Percentiles rank a stretch among this genome's conserved stretches.
Conservation (phyloP, 2,797 vertebrate genomes). For the Coluber constrictor region DNA sequence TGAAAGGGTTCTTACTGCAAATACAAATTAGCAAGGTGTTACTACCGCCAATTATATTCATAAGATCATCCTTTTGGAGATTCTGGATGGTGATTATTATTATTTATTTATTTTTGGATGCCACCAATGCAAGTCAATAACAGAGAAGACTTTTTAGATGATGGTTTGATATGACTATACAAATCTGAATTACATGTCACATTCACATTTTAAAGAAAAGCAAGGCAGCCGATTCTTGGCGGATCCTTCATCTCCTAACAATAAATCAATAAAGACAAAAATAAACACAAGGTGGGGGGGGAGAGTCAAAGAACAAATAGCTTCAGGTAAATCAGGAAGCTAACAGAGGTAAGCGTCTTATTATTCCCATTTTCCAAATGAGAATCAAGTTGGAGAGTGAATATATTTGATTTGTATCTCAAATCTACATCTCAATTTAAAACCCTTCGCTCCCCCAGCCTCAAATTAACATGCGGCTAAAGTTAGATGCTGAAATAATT, state of each 20-base stretch:
- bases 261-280: background rate
- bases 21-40: background rate
- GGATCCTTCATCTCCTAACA: background rate
- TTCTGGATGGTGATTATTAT: background rate
- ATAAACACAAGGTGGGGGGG: background rate
- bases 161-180: background rate
- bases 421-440: background rate
- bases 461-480: background rate
- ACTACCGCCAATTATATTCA: background rate
- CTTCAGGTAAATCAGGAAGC: background rate
- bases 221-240: background rate
- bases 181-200: background rate
- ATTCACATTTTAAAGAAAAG: background rate
- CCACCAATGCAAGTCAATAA: background rate
- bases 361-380: background rate
- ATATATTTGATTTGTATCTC: background rate
- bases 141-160: background rate
- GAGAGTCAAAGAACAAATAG: background rate
- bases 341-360: background rate
- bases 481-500: conserved; percentile 40
- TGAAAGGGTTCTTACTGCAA: background rate
- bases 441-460: background rate
- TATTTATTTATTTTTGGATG: background rate
- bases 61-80: background rate
- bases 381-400: background rate